These are phyloP conservation scores for Dyspetes luteomarginatus DNA, from an alignment of 2,888 invertebrate species.

Conservation along the genomic window DNA sequence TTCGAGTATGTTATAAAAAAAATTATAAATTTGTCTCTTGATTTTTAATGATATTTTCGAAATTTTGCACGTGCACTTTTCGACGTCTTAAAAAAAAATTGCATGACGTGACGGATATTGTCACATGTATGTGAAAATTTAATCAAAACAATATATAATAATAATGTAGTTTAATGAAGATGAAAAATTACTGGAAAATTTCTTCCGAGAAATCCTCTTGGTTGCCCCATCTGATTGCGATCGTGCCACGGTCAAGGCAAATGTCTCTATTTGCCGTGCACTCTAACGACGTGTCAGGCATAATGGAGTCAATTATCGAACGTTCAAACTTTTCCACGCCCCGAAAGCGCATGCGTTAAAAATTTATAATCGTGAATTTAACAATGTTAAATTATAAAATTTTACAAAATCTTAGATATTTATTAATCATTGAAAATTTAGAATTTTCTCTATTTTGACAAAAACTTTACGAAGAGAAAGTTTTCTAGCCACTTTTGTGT, in stretches of 20 bases:
- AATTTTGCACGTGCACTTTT: too few relatives aligned
- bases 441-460: background rate
- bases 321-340: conserved; percentile 6
- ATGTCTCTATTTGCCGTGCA: conserved; percentile 25
- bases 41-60: too few relatives aligned
- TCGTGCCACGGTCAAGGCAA: conserved; percentile 52
- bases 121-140: background rate
- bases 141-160: conserved; percentile 2
- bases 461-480: background rate
- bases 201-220: conserved; percentile 4
- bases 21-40: too few relatives aligned
- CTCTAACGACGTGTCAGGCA: conserved; percentile 29
- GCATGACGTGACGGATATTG: too few relatives aligned
- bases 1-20: too few relatives aligned
- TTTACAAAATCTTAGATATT: background rate
- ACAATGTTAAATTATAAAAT: background rate
- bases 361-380: background rate
- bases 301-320: conserved; percentile 25
- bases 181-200: conserved; percentile 19
- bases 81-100: too few relatives aligned
- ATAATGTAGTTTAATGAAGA: background rate
- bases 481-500: background rate
- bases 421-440: background rate
- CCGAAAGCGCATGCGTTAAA: background rate
- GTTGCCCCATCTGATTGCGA: conserved; percentile 6